Evolutionary conservation across 2,113 vertebrate genomes (phyloP), one percentile per base, ranked within the genome.

Genomic region (Dicaeum eximium): DNA sequence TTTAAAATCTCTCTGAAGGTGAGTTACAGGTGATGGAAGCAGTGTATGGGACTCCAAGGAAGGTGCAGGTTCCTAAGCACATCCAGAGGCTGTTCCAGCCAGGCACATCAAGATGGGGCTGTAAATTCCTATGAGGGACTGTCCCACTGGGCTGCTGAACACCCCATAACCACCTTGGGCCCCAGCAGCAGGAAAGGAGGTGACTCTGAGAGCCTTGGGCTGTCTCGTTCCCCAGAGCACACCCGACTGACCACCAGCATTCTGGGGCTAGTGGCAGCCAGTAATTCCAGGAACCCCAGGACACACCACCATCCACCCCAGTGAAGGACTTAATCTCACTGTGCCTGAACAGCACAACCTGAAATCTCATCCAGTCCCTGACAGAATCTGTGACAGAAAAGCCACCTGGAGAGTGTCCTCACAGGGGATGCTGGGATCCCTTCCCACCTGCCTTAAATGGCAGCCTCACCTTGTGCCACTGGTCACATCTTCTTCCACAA

Each of bases 401-500:
- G n/a, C 1, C 2, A 71, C 44, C 20, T 42, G 9, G 13, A 37
- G 13, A 35, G 45, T 2, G 10, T 9, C 54, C 42, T 10, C 15
- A 7, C 8, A 31, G 33, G 47, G 21, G 13, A 71, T 50, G 24
- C 47, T 18, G 37, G 25, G n/a, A 31, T 30, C 51, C 13, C 42
- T 27, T 47, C 30, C 57, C 27, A 6, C 81, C 38, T 47, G 33
- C 65, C 67, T 30, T 6, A 18, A 0, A 1, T 2, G 9, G 64
- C 2, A 38, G n/a, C 60, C 98, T 98, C 92, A 98, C 98, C 98
- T 94, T 25, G 57, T 5, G 35, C 93, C 24, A 44, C 90, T 81
- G 48, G 84, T 71, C 50, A 53, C 93, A 27, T 97, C 97, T 8
- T 97, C 97, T 75, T 98, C 97, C 86, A 95, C 84, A 81, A 98